A percentile compares a stretch with the other conserved stretches of the same genome.
phyloP scores from a whole-genome alignment of 2,888 invertebrate species.

The Gnatocerus cornutus region DNA sequence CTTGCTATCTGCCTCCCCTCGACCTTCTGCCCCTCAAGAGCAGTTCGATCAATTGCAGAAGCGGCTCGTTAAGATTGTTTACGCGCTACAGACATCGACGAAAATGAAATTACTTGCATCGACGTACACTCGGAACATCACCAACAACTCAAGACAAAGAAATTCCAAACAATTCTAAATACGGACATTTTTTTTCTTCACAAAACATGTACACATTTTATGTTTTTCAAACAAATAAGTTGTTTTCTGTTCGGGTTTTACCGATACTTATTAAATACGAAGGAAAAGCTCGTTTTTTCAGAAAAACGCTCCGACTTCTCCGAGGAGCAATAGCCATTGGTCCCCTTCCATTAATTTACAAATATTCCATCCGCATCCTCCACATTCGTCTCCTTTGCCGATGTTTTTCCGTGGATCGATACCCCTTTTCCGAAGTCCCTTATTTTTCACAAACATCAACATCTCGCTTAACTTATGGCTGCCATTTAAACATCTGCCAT shows the following conservation, averaged over 20 bases:
- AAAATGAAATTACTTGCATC: conserved; percentile 58
- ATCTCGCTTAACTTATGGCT: conserved; percentile 7
- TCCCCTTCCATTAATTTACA: too few relatives aligned
- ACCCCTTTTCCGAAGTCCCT: conserved; percentile 2
- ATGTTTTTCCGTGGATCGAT: conserved; percentile 4
- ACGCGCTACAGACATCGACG: conserved; percentile 62
- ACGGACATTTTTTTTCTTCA: too few relatives aligned
- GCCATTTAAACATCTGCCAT: conserved; percentile 24
- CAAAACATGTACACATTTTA: too few relatives aligned
- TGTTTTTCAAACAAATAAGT: too few relatives aligned
- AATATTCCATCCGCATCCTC: too few relatives aligned
- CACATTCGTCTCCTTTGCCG: background rate
- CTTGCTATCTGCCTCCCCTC: conserved; percentile 52
- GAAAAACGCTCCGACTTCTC: too few relatives aligned
- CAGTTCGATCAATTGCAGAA: conserved; percentile 72
- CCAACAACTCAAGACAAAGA: background rate
- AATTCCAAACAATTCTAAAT: too few relatives aligned
- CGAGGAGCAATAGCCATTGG: too few relatives aligned
- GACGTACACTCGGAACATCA: conserved; percentile 31
- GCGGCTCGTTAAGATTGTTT: conserved; percentile 68
- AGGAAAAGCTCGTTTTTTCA: too few relatives aligned
- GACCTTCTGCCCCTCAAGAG: conserved; percentile 52
- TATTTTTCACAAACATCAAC: conserved; percentile 21
- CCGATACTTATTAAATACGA: too few relatives aligned
- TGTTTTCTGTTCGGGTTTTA: too few relatives aligned